phyloP scores from a whole-genome alignment of 2,797 vertebrate genomes.

The Neosilurus hyrtlii region DNA sequence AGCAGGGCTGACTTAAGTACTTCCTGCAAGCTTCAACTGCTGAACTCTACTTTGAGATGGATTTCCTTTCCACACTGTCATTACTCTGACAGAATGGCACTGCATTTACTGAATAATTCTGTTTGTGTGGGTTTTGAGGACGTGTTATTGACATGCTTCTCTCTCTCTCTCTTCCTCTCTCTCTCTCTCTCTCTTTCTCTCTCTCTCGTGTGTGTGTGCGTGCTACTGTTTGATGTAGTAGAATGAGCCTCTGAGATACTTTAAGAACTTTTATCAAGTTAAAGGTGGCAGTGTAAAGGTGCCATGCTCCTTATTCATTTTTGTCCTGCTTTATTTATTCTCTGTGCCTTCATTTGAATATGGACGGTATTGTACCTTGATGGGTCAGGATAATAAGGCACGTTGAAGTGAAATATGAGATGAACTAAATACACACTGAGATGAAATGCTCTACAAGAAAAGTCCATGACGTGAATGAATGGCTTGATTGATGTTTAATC shows the following conservation, averaged over 20 bases:
- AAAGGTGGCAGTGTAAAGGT: conserved; percentile 60
- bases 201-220: too few relatives aligned
- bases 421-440: conserved; percentile 29
- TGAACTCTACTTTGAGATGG: conserved; percentile 72
- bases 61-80: conserved; percentile 73
- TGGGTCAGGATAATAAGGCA: conserved; percentile 46
- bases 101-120: conserved; percentile 77
- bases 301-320: conserved; percentile 53
- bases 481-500: conserved; percentile 28
- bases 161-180: conserved; percentile 11
- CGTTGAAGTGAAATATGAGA: conserved; percentile 40
- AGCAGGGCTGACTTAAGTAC: conserved; percentile 70
- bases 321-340: conserved; percentile 53
- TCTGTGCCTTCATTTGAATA: conserved; percentile 44
- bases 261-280: conserved; percentile 64
- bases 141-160: conserved; percentile 73
- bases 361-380: conserved; percentile 56
- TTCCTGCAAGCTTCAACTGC: conserved; percentile 71
- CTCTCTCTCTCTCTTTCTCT: too few relatives aligned
- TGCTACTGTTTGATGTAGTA: conserved; percentile 73
- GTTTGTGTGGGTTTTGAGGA: conserved; percentile 75
- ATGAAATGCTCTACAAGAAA: conserved; percentile 15
- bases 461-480: conserved; percentile 18
- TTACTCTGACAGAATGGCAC: conserved; percentile 72
- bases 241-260: conserved; percentile 67